Evolutionary conservation across 2,888 invertebrate genomes (phyloP), one percentile per base, ranked within the genome.

Genomic region (Oasisia sp.): DNA sequence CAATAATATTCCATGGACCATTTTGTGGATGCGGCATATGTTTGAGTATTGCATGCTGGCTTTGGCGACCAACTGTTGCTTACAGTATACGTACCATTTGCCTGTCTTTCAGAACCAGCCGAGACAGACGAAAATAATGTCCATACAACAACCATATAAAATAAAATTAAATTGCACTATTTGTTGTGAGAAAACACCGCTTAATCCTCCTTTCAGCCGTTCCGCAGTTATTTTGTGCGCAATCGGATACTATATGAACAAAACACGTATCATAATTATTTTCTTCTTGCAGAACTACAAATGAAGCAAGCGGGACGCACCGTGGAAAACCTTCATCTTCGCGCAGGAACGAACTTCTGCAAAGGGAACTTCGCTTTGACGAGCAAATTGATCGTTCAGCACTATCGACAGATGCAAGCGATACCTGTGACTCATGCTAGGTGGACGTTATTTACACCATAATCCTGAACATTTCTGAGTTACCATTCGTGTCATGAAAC

Each of bases 291-390:
- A 74, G 74, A 74, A 74, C 27, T 74, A 74, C 74, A 74, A 74
- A 74, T 74, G 74, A 74, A 19, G 74, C 7, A 19, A 74, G 19
- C 14, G 19, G 19, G 74, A 74, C 4, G 27, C 74, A 1, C 74
- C 19, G 19, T 74, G 74, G 74, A 74, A 74, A 4, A 74, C 74
- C 74, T 74, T 74, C 74, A 27, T 74, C 27, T 74, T 74, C 74
- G 27, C 74, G 74, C 74, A 74, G 74, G 19, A 74, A 74, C 74
- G 74, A 7, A 74, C 74, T 19, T 74, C 74, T 19, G 19, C 74
- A 74, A 74, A 74, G 74, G 74, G 74, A 74, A 74, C 74, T 74
- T 74, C 74, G 27, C 74, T 74, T 74, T 74, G 74, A 74, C 27
- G 27, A 19, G 14, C 74, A 74, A 74, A 14, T 74, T 14, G 27